phyloP scores from a whole-genome alignment of 2,888 invertebrate species.

The Atrina japonica region DNA sequence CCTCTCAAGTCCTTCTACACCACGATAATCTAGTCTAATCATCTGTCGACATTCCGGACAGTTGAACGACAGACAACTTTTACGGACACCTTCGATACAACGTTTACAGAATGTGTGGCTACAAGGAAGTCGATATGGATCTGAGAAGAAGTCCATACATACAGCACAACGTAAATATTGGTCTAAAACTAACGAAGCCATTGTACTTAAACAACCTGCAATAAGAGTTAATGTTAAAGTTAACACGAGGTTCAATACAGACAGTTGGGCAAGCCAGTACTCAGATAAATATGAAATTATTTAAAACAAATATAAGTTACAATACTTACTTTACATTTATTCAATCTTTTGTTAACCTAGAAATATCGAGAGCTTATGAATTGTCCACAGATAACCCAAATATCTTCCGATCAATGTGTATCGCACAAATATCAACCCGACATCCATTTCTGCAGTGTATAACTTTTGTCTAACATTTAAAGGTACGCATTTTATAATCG shows the following conservation, averaged over 20 bases:
- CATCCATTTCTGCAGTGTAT: too few species aligned
- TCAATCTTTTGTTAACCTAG: too few species aligned
- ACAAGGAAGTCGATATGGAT: constrained; percentile 23
- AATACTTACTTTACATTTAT: too few species aligned
- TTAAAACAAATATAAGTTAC: too few species aligned
- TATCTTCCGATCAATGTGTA: too few species aligned
- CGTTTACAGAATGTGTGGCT: constrained; percentile 18
- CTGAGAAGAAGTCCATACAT: constrained; percentile 28
- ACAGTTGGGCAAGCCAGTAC: neutral
- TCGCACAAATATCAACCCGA: too few species aligned
- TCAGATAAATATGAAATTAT: too few species aligned
- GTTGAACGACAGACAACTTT: constrained; percentile 15
- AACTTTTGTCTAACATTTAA: too few species aligned
- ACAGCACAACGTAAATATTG: constrained; percentile 27
- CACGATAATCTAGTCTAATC: constrained; percentile 11
- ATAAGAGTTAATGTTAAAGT: neutral
- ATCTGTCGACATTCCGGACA: constrained; percentile 28
- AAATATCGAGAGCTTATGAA: too few species aligned
- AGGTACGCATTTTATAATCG: too few species aligned
- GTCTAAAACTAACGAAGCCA: constrained; percentile 27
- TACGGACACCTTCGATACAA: constrained; percentile 27
- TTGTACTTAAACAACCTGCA: neutral
- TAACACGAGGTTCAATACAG: neutral
- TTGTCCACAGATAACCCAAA: too few species aligned
- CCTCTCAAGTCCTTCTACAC: constrained; percentile 26